Evolutionary conservation across 2,888 invertebrate species (phyloP), one percentile per base, ranked within the genome.

Genomic region (Caenorhabditis sp.): DNA sequence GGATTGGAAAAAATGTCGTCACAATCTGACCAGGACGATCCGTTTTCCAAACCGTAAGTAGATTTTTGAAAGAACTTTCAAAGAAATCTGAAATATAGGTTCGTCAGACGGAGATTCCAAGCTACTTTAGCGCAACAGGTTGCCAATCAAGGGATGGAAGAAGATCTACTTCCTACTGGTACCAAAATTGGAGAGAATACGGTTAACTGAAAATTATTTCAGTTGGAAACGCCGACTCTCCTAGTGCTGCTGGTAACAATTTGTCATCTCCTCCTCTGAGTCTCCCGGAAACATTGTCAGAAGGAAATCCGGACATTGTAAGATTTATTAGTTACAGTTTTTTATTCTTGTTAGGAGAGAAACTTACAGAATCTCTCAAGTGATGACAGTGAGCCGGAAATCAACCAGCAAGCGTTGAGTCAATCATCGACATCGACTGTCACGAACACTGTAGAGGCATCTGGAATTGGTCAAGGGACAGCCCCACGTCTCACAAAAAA

Each of bases 1-100:
- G 17, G 32, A 2, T 26, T 17, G 4, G 39, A 17, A 20, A 55
- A 30, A 26, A 95, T 90, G 65, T 32, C 37, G 20, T 55, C 80
- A 13, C 58, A 79, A 13, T 61, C 80, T 4, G 77, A 82, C 8
- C 70, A 65, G 11, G 76, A 82, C 50, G 74, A 76, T 17, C 80
- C 81, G 3, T 83, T 83, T 46, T 82, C 82, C 2, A 82, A 80
- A 58, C 82, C 84, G 84, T 84, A 66, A 66, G 83, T 78, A 39
- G 7, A 48, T 59, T 22, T 17, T 11, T 13, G 2, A 46, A 9
- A 26, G 26, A 6, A 26, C 2, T 24, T 56, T 45, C 70, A 37
- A 27, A 78, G 78, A 55, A 65, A n/a, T n/a, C n/a, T n/a, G n/a
- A n/a, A n/a, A n/a, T n/a, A n/a, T n/a, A n/a, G n/a, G n/a, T n/a